phyloP scores from a whole-genome alignment of 2,113 vertebrate species.

The Ibidorhyncha struthersii region DNA sequence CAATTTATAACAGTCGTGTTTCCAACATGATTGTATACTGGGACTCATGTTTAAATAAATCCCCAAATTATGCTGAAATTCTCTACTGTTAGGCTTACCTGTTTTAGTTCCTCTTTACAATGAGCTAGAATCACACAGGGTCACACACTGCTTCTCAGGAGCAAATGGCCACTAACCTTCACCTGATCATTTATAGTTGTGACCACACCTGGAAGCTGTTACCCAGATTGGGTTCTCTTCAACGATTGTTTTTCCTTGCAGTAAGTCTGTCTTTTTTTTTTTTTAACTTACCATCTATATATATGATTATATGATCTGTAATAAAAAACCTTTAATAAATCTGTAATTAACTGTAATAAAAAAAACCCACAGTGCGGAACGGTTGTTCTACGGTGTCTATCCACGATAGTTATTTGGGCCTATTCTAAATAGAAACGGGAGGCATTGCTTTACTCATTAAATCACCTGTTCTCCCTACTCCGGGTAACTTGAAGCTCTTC shows the following conservation, averaged over 20 bases:
- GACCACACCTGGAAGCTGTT: neutral
- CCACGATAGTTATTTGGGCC: neutral
- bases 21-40: neutral
- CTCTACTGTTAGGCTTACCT: neutral
- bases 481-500: neutral
- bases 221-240: neutral
- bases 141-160: neutral
- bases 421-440: neutral
- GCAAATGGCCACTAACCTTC: neutral
- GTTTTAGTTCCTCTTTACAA: neutral
- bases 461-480: neutral
- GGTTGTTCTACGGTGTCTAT: neutral
- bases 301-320: neutral
- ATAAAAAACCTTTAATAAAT: no score
- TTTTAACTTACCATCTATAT: neutral
- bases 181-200: neutral
- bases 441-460: neutral
- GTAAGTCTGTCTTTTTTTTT: no score
- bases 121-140: neutral
- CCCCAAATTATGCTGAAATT: fast-evolving
- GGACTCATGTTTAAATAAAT: neutral
- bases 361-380: neutral
- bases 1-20: neutral
- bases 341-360: neutral
- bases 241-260: neutral